Evolutionary conservation across 1,140 invertebrate genomes (phyloP).

Genomic region (Arctopsyche grandis): DNA sequence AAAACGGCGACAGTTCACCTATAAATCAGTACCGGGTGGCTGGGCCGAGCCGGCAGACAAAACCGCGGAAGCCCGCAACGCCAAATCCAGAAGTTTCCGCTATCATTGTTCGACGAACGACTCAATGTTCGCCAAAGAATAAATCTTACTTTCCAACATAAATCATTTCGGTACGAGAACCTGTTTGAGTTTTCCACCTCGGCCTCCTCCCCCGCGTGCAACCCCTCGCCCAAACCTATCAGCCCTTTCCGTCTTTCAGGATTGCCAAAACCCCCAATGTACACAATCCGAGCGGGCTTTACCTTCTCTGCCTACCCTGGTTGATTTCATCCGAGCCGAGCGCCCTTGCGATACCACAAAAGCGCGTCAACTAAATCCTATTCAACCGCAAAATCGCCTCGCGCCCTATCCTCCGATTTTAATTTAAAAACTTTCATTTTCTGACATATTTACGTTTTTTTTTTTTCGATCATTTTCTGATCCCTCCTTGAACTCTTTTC

Average conservation of each 20-base stretch:
- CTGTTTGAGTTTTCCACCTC: conserved; percentile 21
- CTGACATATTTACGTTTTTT: too few relatives aligned
- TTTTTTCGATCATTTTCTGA: too few relatives aligned
- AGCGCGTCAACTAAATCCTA: too few relatives aligned
- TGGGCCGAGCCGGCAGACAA: conserved; percentile 21
- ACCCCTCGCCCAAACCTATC: neutral
- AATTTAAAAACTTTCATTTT: too few relatives aligned
- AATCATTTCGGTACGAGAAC: conserved; percentile 31
- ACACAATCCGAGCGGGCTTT: conserved; percentile 4
- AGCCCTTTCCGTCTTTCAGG: neutral
- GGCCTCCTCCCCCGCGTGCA: neutral
- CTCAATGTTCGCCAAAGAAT: conserved; percentile 38
- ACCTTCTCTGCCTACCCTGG: neutral
- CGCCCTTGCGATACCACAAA: too few relatives aligned
- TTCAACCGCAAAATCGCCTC: too few relatives aligned
- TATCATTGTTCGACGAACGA: conserved; percentile 41
- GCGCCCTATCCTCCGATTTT: too few relatives aligned
- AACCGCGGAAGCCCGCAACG: conserved; percentile 36
- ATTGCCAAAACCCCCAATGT: neutral
- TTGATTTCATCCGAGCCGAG: too few relatives aligned
- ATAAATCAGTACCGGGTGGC: conserved; percentile 34
- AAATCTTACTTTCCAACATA: conserved; percentile 30
- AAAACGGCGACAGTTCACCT: conserved; percentile 11
- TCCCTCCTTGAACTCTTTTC: too few relatives aligned
- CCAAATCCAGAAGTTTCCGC: conserved; percentile 40